Percentiles rank a stretch among this genome's conserved stretches.
These are phyloP conservation scores for Rallus limicola DNA, from an alignment of 2,113 vertebrate species.

Conservation along the genomic window DNA sequence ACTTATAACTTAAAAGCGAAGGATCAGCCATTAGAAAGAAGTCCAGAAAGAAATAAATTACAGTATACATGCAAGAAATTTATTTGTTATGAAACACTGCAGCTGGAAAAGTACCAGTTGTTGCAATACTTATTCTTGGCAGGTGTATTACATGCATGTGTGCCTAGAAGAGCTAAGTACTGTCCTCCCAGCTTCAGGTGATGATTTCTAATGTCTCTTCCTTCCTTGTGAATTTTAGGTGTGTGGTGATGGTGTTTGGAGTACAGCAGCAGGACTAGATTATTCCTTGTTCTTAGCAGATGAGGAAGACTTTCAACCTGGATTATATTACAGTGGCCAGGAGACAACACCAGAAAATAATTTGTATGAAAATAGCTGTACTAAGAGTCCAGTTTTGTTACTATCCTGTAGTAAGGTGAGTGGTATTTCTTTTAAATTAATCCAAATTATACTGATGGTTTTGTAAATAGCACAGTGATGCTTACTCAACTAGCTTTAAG, in stretches of 20 bases:
- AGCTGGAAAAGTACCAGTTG: neutral
- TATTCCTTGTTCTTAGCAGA: slow-evolving; percentile 92
- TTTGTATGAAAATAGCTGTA: slow-evolving; percentile 69
- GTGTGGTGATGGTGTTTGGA: slow-evolving; percentile 87
- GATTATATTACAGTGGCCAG: slow-evolving; percentile 90
- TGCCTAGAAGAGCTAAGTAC: neutral
- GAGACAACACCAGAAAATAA: slow-evolving; percentile 74
- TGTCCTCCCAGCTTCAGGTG: neutral
- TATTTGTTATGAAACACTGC: neutral
- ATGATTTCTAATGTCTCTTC: neutral
- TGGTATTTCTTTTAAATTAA: neutral
- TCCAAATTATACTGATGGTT: neutral
- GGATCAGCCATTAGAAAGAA: neutral
- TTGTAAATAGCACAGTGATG: neutral
- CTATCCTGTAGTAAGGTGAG: slow-evolving; percentile 89
- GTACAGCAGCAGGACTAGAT: slow-evolving; percentile 85
- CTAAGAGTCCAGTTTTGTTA: slow-evolving; percentile 84
- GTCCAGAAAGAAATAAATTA: neutral
- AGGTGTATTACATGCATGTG: neutral
- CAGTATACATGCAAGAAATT: neutral
- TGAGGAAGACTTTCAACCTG: slow-evolving; percentile 92
- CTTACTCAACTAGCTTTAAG: neutral
- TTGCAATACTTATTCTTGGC: neutral
- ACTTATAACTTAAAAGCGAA: neutral
- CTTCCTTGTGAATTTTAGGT: slow-evolving; percentile 73